Base-by-base conservation (phyloP, 2,113 vertebrate species). In the Orcinus orca region DNA sequence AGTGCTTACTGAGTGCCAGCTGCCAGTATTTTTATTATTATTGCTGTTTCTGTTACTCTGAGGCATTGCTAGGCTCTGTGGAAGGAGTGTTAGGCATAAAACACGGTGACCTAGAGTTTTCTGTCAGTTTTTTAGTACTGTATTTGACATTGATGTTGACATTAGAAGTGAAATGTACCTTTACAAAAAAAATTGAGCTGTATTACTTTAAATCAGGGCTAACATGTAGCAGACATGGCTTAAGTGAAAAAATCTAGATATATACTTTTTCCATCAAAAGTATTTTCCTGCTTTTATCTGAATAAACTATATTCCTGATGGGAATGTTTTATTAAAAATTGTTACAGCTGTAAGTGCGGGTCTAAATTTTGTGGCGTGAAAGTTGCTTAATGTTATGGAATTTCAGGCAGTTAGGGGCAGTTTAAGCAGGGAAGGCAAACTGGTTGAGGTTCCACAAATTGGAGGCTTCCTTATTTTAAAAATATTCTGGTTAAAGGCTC, bases 301-400 rank as follows among this genome's bases (percentile, higher is more conserved):
- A 85, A 55, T 97, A 85, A 94, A 41, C 9, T 47, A 5, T 60
- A 17, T 74, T 74, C 8, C n/a, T 90, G 31, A 6, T 23, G 73
- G 71, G 60, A 85, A 47, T 84, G 53, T 26, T 60, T 94, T 85
- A 68, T 41, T 95, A 15, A 53, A 90, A 81, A 60, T 88, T 47
- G 14, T 53, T 67, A 53, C 58, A 82, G 79, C 76, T 67, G 20
- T 90, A 79, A 87, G 6, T 41, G 7, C 50, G 62, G 31, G 6
- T 58, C 21, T 50, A 31, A 73, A 73, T 92, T 81, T 96, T 79
- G 23, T 47, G 31, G 68, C 13, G 13, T 31, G 58, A 18, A 89
- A 68, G 36, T 94, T 93, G 95, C 31, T 88, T 77, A 73, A 58
- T 91, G 68, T 62, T 85, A 44, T 73, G 94, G 82, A 58, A 58